These are phyloP conservation scores for Sycophaga agraensis DNA, from an alignment of 1,140 invertebrate species.

Conservation along the genomic window DNA sequence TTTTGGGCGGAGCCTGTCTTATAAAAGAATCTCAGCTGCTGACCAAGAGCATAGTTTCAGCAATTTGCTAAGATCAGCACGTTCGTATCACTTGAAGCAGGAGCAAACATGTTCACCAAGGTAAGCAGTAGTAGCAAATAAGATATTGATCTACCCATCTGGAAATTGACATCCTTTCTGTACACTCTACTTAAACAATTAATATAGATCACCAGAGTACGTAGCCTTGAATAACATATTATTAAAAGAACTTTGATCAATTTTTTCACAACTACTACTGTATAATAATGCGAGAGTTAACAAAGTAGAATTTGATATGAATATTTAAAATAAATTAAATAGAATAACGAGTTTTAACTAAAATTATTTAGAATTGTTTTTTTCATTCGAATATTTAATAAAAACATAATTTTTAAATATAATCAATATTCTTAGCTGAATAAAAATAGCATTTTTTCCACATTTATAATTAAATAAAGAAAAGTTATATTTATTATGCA, in stretches of 20 bases:
- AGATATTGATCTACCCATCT: background rate
- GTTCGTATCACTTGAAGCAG: background rate
- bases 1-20: constrained; percentile 62
- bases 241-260: background rate
- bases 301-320: no score
- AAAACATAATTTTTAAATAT: no score
- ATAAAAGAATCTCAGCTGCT: constrained; percentile 58
- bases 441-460: no score
- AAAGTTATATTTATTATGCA: no score
- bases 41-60: constrained; percentile 16
- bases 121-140: constrained; percentile 5
- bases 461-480: no score
- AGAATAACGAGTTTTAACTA: no score
- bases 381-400: no score
- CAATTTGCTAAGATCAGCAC: background rate
- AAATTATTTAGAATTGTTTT: no score
- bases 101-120: constrained; percentile 33
- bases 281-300: background rate
- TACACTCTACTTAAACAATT: background rate
- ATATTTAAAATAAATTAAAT: no score
- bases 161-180: background rate
- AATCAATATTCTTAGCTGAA: no score
- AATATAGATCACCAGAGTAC: background rate
- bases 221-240: background rate
- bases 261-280: background rate